Conservation (phyloP, 2,113 vertebrate species). For the Crotalus tigris region DNA sequence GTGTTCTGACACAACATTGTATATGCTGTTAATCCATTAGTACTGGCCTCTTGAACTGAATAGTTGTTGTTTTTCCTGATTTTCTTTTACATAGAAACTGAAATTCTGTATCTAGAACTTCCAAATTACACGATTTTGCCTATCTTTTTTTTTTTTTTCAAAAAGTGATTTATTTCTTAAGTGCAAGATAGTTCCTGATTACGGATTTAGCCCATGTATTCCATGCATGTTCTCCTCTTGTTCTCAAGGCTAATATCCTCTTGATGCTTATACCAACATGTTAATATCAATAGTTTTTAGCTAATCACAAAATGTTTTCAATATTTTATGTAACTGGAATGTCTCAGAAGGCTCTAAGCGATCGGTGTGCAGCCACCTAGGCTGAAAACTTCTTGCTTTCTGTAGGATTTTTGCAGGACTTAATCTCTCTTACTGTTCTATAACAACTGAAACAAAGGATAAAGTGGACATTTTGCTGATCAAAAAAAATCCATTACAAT, state of each 20-base stretch:
- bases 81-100: background rate
- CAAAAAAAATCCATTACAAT: background rate
- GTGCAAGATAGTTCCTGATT: background rate
- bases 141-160: background rate
- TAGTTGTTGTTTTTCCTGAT: background rate
- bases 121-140: background rate
- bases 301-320: background rate
- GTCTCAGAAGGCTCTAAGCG: background rate
- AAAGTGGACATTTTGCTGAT: background rate
- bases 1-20: background rate
- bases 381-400: background rate
- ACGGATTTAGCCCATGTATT: background rate
- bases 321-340: background rate
- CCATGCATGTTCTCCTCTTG: background rate
- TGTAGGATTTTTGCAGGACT: background rate
- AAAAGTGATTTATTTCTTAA: background rate
- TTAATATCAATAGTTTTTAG: background rate
- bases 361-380: background rate
- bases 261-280: background rate
- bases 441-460: background rate
- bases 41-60: background rate
- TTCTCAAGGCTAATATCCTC: background rate
- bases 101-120: background rate
- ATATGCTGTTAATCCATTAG: background rate
- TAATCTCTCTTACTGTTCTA: background rate